Base-by-base conservation (phyloP, 2,888 invertebrate genomes). In the Cheilosia impressa region DNA sequence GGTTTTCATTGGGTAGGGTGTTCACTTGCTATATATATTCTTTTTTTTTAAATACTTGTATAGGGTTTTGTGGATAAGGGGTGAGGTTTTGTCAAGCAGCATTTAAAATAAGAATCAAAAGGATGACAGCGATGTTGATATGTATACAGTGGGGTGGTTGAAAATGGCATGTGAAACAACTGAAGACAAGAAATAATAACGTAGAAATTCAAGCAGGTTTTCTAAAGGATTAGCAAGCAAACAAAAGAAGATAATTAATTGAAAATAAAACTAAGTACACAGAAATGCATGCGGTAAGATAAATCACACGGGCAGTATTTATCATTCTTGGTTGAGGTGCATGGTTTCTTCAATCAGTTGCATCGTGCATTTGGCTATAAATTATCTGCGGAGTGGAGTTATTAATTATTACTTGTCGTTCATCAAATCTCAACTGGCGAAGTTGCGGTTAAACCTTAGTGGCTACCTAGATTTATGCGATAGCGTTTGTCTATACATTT, bases 21-120 rank as follows among this genome's bases (percentile, higher is more conserved):
- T 83, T 75, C 82, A 82, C 77, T 87, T 87, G 81, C 80, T 76
- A 68, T n/a, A 41, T 17, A 4, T 66, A 43, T 47, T 27, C 6
- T 58, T 66, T 13, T 22, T 66, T 31, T 50, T 50, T 63, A 41
- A 45, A 57, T 50, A 24, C 43, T 62, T 66, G 43, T 60, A 66
- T 53, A 17, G 38, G 66, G 27, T 58, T 43, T 27, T 57, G 27
- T 60, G 68, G 52, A 9, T 9, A 47, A 7, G 43, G 85, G 57
- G 45, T 76, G 57, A 43, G 60, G 71, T 22, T 65, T 71, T 65
- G 24, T 72, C 82, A 78, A 83, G 82, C 78, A 83, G 31, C 69
- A 34, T 43, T 62, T 4, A 66, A 52, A 73, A 66, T 41, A 43
- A 81, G 27, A 75, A 65, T 53, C 15, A 10, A 68, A 66, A 41